A percentile compares a stretch with the other conserved stretches of the same genome.
phyloP scores from a whole-genome alignment of 2,888 invertebrate genomes.

The Caenorhabditis japonica region DNA sequence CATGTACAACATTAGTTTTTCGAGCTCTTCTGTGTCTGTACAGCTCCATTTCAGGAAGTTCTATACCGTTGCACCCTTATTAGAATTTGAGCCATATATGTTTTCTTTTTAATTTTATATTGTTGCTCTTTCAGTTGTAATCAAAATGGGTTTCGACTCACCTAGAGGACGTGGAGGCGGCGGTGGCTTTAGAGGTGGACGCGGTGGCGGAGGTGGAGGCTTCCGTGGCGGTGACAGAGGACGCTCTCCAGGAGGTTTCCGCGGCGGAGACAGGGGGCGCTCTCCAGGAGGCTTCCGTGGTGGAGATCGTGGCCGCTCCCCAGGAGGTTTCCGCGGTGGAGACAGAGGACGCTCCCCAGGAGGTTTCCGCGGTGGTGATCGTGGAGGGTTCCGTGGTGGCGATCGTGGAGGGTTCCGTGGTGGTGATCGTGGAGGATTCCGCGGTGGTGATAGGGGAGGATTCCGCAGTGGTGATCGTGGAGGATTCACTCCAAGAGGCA shows the following conservation, averaged over 20 bases:
- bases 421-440: slow-evolving; percentile 26
- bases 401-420: slow-evolving; percentile 20
- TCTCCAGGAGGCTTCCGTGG: slow-evolving; percentile 51
- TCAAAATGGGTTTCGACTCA: slow-evolving; percentile 64
- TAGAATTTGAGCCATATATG: background rate
- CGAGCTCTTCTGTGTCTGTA: too few species aligned
- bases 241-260: slow-evolving; percentile 31
- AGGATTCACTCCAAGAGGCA: slow-evolving; percentile 8
- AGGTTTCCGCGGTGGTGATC: slow-evolving; percentile 41
- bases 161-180: slow-evolving; percentile 60
- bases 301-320: slow-evolving; percentile 40
- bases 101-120: background rate
- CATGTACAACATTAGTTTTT: too few species aligned
- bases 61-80: too few species aligned
- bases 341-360: slow-evolving; percentile 11
- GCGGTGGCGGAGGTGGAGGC: slow-evolving; percentile 50
- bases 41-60: too few species aligned
- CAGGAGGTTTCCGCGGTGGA: slow-evolving; percentile 48
- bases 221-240: slow-evolving; percentile 30
- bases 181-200: slow-evolving; percentile 53
- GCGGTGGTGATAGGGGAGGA: slow-evolving; percentile 50
- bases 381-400: slow-evolving; percentile 50
- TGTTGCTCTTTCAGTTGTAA: background rate
- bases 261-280: slow-evolving; percentile 19
- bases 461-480: slow-evolving; percentile 41